Evolutionary conservation across 2,797 vertebrate species (phyloP).

Genomic region (Brotogeris chrysoptera): DNA sequence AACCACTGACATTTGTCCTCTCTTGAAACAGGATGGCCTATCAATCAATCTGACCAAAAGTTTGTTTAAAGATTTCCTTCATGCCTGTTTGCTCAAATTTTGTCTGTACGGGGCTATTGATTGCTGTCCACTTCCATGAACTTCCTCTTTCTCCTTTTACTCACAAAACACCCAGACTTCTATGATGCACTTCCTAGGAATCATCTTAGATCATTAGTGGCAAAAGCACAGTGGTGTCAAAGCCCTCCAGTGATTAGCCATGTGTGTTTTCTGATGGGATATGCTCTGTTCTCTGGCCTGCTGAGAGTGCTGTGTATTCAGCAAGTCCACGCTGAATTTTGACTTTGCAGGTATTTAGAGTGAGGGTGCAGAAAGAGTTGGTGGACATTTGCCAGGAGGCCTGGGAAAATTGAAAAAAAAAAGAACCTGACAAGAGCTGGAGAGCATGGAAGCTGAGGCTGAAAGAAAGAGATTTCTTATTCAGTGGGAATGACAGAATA

Average conservation of each 20-base stretch:
- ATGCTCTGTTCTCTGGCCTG: neutral
- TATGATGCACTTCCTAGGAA: neutral
- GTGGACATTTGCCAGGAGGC: neutral
- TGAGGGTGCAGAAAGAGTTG: neutral
- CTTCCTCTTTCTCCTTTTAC: neutral
- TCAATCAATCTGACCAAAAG: neutral
- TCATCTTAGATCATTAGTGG: neutral
- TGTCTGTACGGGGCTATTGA: neutral
- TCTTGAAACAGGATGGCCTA: neutral
- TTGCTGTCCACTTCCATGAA: neutral
- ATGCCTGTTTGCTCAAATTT: neutral
- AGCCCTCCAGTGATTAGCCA: neutral
- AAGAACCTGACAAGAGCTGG: neutral
- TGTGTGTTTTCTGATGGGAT: neutral
- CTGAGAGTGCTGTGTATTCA: conserved; percentile 27
- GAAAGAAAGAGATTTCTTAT: neutral
- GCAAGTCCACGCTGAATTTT: neutral
- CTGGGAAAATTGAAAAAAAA: neutral
- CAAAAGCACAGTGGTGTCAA: neutral
- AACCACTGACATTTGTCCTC: neutral
- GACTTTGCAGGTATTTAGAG: neutral
- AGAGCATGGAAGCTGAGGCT: neutral
- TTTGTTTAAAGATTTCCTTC: neutral
- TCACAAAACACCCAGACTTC: neutral
- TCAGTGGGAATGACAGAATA: neutral